A percentile compares a stretch with the other conserved stretches of the same genome.
Conservation (phyloP, 2,113 vertebrate species). For the Rissa tridactyla region DNA sequence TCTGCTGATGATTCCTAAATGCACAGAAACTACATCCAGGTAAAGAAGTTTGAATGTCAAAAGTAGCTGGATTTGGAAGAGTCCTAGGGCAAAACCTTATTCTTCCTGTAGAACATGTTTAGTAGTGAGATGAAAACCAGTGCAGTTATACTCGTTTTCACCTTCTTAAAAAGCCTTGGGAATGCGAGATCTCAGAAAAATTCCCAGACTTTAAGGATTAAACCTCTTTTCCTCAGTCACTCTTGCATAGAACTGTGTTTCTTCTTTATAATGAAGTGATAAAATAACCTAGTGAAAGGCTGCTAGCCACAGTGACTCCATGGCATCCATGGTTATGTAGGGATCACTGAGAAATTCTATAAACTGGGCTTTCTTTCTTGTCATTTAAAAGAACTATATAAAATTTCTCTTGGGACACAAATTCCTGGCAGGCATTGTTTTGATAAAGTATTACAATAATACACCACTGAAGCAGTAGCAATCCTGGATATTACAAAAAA, state of each 20-base stretch:
- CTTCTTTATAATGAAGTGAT: not conserved
- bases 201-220: not conserved
- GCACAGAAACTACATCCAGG: not conserved
- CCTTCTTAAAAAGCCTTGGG: not conserved
- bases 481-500: constrained; percentile 17
- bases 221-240: not conserved
- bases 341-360: not conserved
- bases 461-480: not conserved
- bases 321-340: not conserved
- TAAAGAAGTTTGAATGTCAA: not conserved
- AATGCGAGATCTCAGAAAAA: not conserved
- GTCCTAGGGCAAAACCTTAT: not conserved
- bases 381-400: not conserved
- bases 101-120: not conserved
- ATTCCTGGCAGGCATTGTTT: constrained; percentile 33
- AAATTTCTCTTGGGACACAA: constrained; percentile 5
- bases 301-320: not conserved
- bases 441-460: constrained; percentile 57
- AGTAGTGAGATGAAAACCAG: not conserved
- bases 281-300: not conserved
- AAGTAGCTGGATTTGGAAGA: not conserved
- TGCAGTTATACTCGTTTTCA: not conserved
- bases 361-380: not conserved
- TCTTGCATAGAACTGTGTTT: not conserved
- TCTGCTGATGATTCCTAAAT: not conserved